Conservation (phyloP, 1,140 invertebrate genomes). For the Sesamia nonagrioides region DNA sequence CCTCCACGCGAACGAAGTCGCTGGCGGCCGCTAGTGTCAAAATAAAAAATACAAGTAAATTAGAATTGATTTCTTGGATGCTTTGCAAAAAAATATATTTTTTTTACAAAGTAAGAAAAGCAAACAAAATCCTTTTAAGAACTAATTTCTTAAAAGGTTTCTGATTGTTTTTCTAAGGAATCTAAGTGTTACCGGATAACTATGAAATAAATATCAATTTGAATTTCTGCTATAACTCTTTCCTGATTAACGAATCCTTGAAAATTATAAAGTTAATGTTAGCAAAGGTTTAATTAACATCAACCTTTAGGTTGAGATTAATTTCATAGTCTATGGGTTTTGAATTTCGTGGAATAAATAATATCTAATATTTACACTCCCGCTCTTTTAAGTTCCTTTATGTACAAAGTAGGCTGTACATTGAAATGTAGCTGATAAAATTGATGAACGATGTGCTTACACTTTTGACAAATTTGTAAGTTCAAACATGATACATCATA, state of each 20-base stretch:
- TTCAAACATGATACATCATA: not conserved
- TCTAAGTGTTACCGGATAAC: too few species aligned
- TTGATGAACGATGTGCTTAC: not conserved
- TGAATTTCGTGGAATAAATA: not conserved
- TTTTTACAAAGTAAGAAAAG: too few species aligned
- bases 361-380: not conserved
- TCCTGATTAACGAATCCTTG: not conserved
- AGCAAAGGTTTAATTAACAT: not conserved
- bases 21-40: too few species aligned
- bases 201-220: too few species aligned
- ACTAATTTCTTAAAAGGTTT: too few species aligned
- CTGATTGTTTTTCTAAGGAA: too few species aligned
- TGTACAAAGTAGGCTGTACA: not conserved
- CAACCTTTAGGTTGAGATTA: not conserved
- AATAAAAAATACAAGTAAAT: too few species aligned
- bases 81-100: too few species aligned
- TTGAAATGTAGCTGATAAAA: not conserved
- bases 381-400: not conserved
- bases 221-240: too few species aligned
- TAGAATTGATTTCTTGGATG: too few species aligned
- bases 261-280: not conserved
- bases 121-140: too few species aligned
- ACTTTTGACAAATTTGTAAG: not conserved
- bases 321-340: not conserved
- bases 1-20: too few species aligned